Base-by-base conservation (phyloP, 1,140 invertebrate species). In the Drosophila prosaltans region DNA sequence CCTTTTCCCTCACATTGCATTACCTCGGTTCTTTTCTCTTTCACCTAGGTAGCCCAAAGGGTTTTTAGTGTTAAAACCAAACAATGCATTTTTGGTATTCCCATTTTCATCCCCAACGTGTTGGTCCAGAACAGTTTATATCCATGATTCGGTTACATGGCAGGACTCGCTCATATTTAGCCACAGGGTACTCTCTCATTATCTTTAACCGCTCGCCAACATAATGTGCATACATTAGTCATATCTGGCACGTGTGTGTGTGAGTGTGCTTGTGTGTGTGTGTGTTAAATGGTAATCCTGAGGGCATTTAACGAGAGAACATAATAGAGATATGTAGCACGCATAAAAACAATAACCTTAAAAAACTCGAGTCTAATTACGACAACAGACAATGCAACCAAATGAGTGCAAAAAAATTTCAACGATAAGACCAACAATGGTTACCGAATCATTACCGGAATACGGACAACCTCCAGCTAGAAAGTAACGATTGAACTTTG, bases 211-310 rank as follows among this genome's bases (percentile, higher is more conserved):
- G 65, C 10, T 39, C 39, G 51, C 61, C 32, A 57, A 65, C 21
- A 69, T 78, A 81, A 82, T 85, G 82, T 74, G 72, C 79, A 79
- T 82, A 80, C 79, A 85, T 85, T 86, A 85, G 78, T 85, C 83
- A 85, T 86, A 85, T 85, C 81, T 69, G 71, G 55, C 69, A 65
- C 64, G 69, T 40, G 72, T 76, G 69, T 40, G 72, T 70, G 26
- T 40, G 11, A 36, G 43, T 40, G 43, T 32, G 32, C 54, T 10
- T 43, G 21, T 36, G 24, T 58, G 61, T 65, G 43, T 76, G 75
- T 65, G 72, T 70, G 74, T 45, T 43, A 51, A 51, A 51, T 51
- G 45, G 36, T 36, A 51, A 61, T 48, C 67, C 79, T 71, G 21
- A 51, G 71, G 68, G 59, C 69, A 62, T 72, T 74, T 61, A 62